A percentile compares a stretch with the other conserved stretches of the same genome.
Evolutionary conservation across 1,140 invertebrate species (phyloP).

Genomic region (Formica selysi): DNA sequence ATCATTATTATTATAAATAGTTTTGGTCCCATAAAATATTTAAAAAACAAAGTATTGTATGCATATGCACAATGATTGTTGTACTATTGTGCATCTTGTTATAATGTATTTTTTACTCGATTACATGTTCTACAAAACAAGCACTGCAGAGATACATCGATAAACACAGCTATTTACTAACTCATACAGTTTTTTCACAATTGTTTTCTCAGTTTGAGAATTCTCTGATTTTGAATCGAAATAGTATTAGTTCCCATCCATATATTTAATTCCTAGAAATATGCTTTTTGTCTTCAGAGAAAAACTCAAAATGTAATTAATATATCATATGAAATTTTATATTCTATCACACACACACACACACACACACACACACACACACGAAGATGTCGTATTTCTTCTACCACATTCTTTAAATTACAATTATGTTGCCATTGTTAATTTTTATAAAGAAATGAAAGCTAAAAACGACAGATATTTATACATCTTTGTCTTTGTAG

Average conservation of each 20-base stretch:
- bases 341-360: not conserved
- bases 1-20: too few relatives aligned
- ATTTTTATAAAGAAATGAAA: not conserved
- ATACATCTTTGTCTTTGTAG: conserved; percentile 85
- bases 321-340: not conserved
- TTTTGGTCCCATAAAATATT: not conserved
- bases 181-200: not conserved
- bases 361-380: too few relatives aligned
- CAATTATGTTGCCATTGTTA: not conserved
- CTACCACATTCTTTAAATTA: conserved; percentile 1
- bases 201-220: too few relatives aligned
- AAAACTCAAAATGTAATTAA: not conserved
- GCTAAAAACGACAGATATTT: not conserved
- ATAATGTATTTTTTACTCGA: not conserved
- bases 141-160: not conserved
- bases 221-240: too few relatives aligned
- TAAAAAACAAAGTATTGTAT: not conserved
- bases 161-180: not conserved
- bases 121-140: not conserved
- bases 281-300: too few relatives aligned
- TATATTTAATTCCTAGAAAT: too few relatives aligned
- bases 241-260: too few relatives aligned
- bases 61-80: not conserved
- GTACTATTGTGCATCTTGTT: not conserved
- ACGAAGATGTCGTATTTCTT: not conserved